Evolutionary conservation across 2,797 vertebrate species (phyloP).

Genomic region (Ataeniobius toweri): DNA sequence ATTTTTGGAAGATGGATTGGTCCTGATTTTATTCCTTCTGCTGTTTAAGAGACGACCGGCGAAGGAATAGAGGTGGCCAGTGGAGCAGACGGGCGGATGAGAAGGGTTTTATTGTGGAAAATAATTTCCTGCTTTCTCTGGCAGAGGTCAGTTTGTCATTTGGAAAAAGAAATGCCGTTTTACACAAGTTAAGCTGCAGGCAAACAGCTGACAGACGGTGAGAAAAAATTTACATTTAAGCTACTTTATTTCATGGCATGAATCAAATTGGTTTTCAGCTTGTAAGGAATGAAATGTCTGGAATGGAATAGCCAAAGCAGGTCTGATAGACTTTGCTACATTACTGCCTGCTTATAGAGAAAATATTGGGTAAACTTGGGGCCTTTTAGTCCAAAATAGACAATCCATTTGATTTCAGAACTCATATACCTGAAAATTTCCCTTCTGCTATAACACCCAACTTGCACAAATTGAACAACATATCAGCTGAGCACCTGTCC

Average conservation of each 20-base stretch:
- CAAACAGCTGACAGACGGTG: constrained; percentile 2
- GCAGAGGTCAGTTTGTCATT: background rate
- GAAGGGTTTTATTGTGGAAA: background rate
- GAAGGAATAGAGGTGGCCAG: background rate
- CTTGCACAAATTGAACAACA: background rate
- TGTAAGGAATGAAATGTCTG: background rate
- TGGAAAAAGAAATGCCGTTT: background rate
- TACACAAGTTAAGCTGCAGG: constrained; percentile 14
- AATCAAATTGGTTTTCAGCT: background rate
- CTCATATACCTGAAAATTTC: background rate
- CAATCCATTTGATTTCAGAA: background rate
- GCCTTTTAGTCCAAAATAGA: background rate
- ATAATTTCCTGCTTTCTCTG: constrained; percentile 1
- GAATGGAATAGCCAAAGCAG: background rate
- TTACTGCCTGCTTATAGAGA: background rate
- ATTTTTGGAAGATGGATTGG: background rate
- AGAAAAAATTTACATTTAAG: background rate
- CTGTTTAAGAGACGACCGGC: background rate
- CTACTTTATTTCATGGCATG: constrained; percentile 4
- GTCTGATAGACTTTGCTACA: background rate
- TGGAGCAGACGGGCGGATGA: background rate
- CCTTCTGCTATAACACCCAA: background rate
- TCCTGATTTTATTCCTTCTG: background rate
- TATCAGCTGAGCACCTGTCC: background rate
- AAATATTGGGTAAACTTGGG: background rate